Evolutionary conservation across 1,140 invertebrate genomes (phyloP), one percentile per base, ranked within the genome.

Genomic region (Scaptomyza graminum): DNA sequence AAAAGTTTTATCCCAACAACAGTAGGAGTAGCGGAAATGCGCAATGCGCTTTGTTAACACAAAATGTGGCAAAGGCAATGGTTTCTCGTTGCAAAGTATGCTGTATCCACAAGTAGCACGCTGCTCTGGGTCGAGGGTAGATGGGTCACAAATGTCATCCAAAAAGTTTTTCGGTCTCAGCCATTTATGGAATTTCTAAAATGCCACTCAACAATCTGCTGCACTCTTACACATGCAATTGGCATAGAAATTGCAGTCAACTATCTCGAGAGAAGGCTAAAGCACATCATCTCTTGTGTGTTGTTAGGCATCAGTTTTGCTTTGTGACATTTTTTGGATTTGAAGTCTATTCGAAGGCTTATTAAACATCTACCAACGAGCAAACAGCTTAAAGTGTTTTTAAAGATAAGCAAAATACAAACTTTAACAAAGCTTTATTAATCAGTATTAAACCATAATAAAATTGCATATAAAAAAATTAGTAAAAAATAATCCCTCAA

Each of bases 111-210:
- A 22, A 22, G 18, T 22, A 22, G 18, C 18, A 18, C 18, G 18
- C 18, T 18, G 18, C 18, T 18, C 18, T 57, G 18, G 39, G 13
- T n/a, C 2, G 7, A 39, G 51, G 31, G 41, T 41, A 43, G 44
- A 12, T 47, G 16, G 49, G 44, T 18, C 49, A 51, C 60, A 62
- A 70, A 70, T 71, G 68, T 79, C 76, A 77, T 66, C 62, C 22
- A 8, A 7, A 25, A 85, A 85, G 87, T 69, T 85, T 85, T 78
- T 74, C 54, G 77, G 78, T 79, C 77, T 74, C 60, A 67, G 63
- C 65, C 81, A 87, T 84, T 84, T 85, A 85, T 84, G 76, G 61
- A 76, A 79, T 83, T 83, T 83, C 51, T 64, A 51, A 83, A 79
- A 64, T 72, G 72, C 55, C 68, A 74, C 71, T 63, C 60, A 57